These are phyloP conservation scores for Callyntrura sp. DNA, from an alignment of 2,888 invertebrate species.

Conservation along the genomic window DNA sequence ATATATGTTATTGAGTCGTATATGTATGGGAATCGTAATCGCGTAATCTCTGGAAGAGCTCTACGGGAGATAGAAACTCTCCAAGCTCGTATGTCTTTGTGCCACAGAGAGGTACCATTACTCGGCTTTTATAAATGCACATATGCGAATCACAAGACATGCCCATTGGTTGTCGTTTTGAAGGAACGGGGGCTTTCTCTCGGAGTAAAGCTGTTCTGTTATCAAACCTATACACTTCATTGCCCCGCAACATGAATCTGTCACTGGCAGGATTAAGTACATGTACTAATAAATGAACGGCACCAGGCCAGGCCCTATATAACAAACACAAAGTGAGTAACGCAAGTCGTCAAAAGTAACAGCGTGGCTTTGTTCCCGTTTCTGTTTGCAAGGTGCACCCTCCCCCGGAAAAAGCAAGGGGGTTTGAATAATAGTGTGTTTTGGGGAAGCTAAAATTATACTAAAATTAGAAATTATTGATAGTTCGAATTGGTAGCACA, in stretches of 20 bases:
- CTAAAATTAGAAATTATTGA: too few species aligned
- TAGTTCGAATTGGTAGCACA: too few species aligned
- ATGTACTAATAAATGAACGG: too few species aligned
- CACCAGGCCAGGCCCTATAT: too few species aligned
- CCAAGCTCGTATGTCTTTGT: not conserved
- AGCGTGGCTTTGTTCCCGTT: too few species aligned
- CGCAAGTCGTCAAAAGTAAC: too few species aligned
- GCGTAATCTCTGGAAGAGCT: slow-evolving; percentile 25
- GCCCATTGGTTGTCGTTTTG: slow-evolving; percentile 1
- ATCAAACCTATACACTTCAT: slow-evolving; percentile 50
- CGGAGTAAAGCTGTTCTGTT: slow-evolving; percentile 56
- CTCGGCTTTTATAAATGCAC: not conserved
- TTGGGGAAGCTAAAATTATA: too few species aligned
- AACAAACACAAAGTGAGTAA: too few species aligned
- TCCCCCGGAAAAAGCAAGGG: too few species aligned
- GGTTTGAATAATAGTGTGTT: too few species aligned
- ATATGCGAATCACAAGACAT: not conserved
- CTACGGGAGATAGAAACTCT: not conserved
- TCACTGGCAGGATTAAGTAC: slow-evolving; percentile 43
- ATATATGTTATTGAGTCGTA: not conserved
- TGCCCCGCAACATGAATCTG: slow-evolving; percentile 52
- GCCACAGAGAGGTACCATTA: not conserved
- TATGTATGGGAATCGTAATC: slow-evolving; percentile 35
- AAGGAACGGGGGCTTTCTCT: slow-evolving; percentile 58
- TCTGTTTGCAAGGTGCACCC: too few species aligned